Base-by-base conservation (phyloP, 1,140 invertebrate species). In the Ephestia elutella region DNA sequence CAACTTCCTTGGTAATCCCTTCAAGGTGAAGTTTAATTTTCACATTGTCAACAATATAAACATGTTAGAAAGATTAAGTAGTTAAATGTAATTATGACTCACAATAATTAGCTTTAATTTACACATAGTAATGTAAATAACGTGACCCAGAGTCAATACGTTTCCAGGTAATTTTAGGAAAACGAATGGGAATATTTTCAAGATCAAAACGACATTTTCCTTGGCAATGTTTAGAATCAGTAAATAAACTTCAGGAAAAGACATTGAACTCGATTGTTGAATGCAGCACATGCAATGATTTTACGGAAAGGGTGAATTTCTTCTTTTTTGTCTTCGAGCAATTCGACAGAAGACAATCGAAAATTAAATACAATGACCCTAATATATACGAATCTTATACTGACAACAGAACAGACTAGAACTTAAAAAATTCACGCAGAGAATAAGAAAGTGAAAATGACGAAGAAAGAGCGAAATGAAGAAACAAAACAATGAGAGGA, bases 1-100 rank as follows among this genome's bases (percentile, higher is more conserved):
- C 38, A 44, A 35, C 32, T 35, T 44, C 7, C n/a, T 10, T n/a
- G 5, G 38, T 44, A 15, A 44, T 44, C 38, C n/a, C 13, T n/a
- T 44, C 35, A 55, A 60, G 50, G 58, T 50, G 56, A 65, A 57
- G 38, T 49, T 49, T 48, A 30, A 51, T 30, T 53, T 20, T 17
- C 11, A 50, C 17, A 55, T 49, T 56, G 28, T 53, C 50, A 53
- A 53, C 50, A 53, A 25, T 9, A 50, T 32, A 9, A 7, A 25
- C 21, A 25, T 10, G 9, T 32, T 32, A 9, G 30, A 32, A 32
- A n/a, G n/a, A n/a, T 9, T 10, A 10, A 32, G 3, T 32, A 32
- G 9, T 32, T 1, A 32, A 32, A 32, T 32, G 30, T 32, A 44
- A 44, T 13, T 17, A 17, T 44, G 38, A 44, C 13, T 44, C n/a